Base-by-base conservation (phyloP, 53 echinoderm and acorn worm species). In the Echinarachnius parma region DNA sequence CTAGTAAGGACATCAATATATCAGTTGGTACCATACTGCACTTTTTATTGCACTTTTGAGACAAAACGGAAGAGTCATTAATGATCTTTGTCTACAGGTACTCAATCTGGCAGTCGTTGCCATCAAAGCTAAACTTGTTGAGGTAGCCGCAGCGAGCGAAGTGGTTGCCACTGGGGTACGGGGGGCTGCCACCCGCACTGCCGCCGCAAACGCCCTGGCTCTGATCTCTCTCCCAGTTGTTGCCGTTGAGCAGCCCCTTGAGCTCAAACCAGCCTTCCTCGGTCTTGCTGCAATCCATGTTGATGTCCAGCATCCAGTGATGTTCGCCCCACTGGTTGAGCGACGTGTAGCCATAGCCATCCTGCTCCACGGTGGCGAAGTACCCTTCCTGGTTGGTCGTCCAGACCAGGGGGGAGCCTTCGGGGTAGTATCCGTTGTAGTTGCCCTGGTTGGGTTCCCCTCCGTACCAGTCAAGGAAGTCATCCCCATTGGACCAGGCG, bases 181-280 rank as follows among this genome's bases (percentile, higher is more conserved):
- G 81, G 21, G 33, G 35, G 31, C 48, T 66, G 25, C 68, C 86
- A 28, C 81, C 81, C 27, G 77, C 66, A 13, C 29, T 28, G 2
- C 81, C 80, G 34, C 50, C 1, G 31, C 86, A 79, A 15, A 23
- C 4, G 2, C 7, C 37, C 31, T 92, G 93, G 15, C 10, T 22
- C 22, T 57, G 18, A 44, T 89, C 83, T 9, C 50, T 69, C 53
- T 92, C 93, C 93, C 93, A 92, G 13, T 75, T 70, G 16, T 55
- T 64, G 0, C 64, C 76, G 32, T 28, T 36, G 15, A 60, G 5
- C 31, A 92, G n/a, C 22, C 60, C 78, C 50, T 92, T 92, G 16
- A 92, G 11, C 76, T 92, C 93, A 77, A 92, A 92, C 93, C 93
- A 92, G 4, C 93, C 89, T 4, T 10, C 48, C 26, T 85, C 82